Conservation (phyloP, 2,797 vertebrate species). For the Acestrorhynchus altus region DNA sequence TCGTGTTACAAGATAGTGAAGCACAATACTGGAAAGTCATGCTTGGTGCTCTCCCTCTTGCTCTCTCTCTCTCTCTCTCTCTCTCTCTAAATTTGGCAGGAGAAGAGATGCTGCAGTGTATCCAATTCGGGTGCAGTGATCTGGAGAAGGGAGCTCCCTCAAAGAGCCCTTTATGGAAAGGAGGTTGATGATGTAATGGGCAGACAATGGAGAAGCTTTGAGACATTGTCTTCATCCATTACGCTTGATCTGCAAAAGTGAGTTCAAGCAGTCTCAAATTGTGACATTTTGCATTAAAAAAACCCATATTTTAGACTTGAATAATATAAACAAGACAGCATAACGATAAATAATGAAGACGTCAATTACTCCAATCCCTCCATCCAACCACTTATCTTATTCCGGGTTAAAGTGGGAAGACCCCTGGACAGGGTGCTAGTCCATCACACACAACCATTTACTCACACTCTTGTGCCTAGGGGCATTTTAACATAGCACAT, state of each 20-base stretch:
- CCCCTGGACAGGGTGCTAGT: too few species aligned
- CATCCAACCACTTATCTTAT: too few species aligned
- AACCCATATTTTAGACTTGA: too few species aligned
- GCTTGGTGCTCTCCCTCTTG: background rate
- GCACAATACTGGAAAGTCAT: background rate
- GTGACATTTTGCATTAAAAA: too few species aligned
- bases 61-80: background rate
- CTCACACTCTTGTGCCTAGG: too few species aligned
- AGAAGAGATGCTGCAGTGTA: background rate
- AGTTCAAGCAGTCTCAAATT: background rate
- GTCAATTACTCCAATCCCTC: too few species aligned
- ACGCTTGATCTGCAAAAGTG: slow-evolving; percentile 7
- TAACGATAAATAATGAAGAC: too few species aligned
- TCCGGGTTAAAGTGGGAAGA: background rate
- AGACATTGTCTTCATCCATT: background rate
- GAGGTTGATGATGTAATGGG: slow-evolving; percentile 25
- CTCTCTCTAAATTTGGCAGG: background rate
- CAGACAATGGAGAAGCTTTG: slow-evolving; percentile 11
- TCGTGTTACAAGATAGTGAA: background rate
- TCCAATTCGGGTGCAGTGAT: slow-evolving; percentile 35
- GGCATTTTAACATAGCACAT: too few species aligned
- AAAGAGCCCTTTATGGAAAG: slow-evolving; percentile 26
- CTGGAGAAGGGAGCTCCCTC: slow-evolving; percentile 25
- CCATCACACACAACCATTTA: too few species aligned
- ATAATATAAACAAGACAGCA: too few species aligned